phyloP scores from a whole-genome alignment of 2,113 vertebrate species.

The Lontra canadensis region DNA sequence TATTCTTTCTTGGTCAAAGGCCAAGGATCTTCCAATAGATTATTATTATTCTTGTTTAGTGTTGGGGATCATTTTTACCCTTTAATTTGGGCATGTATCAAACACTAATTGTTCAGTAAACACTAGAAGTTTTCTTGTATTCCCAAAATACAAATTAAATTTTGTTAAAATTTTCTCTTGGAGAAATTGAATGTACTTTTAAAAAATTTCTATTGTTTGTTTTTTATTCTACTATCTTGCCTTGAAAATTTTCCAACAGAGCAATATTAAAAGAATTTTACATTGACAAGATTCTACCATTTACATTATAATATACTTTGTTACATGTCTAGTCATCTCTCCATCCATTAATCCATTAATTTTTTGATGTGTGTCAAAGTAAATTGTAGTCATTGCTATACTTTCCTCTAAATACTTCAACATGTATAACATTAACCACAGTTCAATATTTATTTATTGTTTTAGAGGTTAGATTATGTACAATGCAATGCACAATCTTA shows the following conservation, averaged over 20 bases:
- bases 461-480: constrained; percentile 38
- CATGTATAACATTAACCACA: neutral
- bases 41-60: constrained; percentile 30
- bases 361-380: constrained; percentile 45
- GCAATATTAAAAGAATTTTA: constrained; percentile 47
- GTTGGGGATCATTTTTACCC: neutral
- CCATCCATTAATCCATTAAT: neutral
- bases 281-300: neutral
- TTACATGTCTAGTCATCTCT: neutral
- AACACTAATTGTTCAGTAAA: neutral
- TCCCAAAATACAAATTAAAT: constrained; percentile 40
- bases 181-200: neutral
- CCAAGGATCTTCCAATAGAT: neutral
- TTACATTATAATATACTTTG: constrained; percentile 15
- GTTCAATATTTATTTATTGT: constrained; percentile 4
- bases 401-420: constrained; percentile 44
- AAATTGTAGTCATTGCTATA: neutral
- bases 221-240: constrained; percentile 5
- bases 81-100: constrained; percentile 34
- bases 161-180: constrained; percentile 48
- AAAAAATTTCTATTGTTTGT: neutral
- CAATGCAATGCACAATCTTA: constrained; percentile 10
- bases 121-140: neutral
- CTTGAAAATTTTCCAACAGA: constrained; percentile 32
- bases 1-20: constrained; percentile 5